Evolutionary conservation across 2,797 vertebrate species (phyloP).

Genomic region (Chrosomus eos): DNA sequence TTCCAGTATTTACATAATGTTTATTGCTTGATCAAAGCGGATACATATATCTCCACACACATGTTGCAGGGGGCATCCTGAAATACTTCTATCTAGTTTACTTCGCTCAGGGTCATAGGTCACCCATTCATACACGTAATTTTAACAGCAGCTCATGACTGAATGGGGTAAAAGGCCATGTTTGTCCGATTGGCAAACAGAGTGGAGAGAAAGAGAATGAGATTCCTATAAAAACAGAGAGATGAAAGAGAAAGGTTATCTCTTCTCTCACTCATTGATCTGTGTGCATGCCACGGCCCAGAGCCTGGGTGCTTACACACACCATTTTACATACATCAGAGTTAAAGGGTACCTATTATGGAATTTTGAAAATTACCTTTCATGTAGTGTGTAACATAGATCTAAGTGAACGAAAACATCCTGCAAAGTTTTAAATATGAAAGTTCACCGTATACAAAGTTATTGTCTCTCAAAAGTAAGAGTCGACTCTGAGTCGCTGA

Average conservation of each 20-base stretch:
- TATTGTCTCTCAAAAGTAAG: too few species aligned
- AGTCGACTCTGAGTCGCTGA: too few species aligned
- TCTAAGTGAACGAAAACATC: too few species aligned
- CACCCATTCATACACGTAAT: conserved; percentile 65
- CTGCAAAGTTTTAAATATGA: too few species aligned
- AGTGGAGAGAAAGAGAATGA: conserved; percentile 69
- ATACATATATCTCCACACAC: neutral
- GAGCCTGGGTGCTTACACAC: conserved; percentile 12
- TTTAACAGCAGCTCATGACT: conserved; percentile 33
- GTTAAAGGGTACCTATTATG: too few species aligned
- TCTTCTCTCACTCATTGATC: conserved; percentile 72
- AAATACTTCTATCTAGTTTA: neutral
- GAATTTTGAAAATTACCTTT: too few species aligned
- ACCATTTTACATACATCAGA: conserved; percentile 23
- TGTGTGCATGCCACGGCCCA: conserved; percentile 59
- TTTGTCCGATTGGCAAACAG: conserved; percentile 67
- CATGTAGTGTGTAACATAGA: too few species aligned
- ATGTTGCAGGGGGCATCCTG: neutral
- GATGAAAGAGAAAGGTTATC: conserved; percentile 77
- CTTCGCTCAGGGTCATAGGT: conserved; percentile 59
- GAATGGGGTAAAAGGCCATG: conserved; percentile 65
- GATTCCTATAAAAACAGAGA: conserved; percentile 68
- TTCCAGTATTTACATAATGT: neutral
- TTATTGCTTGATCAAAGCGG: neutral
- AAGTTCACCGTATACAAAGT: too few species aligned